Base-by-base conservation (phyloP, 2,797 vertebrate species). In the Crax fasciolata region DNA sequence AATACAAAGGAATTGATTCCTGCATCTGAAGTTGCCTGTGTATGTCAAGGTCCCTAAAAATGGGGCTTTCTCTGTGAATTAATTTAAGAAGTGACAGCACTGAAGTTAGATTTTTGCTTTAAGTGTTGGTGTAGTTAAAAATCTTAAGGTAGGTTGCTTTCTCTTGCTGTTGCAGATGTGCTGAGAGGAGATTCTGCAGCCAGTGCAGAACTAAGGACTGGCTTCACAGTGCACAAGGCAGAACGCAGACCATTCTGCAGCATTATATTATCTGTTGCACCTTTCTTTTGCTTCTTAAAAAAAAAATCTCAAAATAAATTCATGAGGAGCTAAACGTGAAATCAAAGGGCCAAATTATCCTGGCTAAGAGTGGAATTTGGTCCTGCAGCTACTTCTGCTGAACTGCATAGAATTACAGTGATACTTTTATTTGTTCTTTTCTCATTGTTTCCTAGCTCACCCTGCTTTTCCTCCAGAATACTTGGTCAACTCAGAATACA, bases 391-490 rank as follows among this genome's bases (percentile, higher is more conserved):
- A 18, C 10, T 83, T 87, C 18, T 78, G 1, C 3, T 3, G 61
- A 83, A 35, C 30, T 80, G 28, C 8, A 24, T 4, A 32, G 63
- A 67, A 74, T 65, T 28, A 59, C 21, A 41, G 35, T 6, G 15
- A 49, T 62, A 19, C 38, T 93, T 94, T 39, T 27, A 41, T 72
- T 65, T 92, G 14, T 80, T 91, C 32, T 84, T 86, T 82, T 74
- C 41, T 58, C 17, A 11, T 70, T 87, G 27, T 91, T 89, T 44
- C 83, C 70, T 79, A 97, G 97, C 57, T 86, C 96, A 94, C 21
- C 58, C 96, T 93, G 35, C 90, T 76, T 96, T 95, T 90, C 65
- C 95, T 93, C 58, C 96, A 13, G 97, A 97, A 65, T 87, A 78
- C 17, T 6, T 76, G 61, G 49, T 96, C 44, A 95, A 83, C 25